Evolutionary conservation across 92 coral and sea anemone genomes (phyloP), one percentile per base, ranked within the genome.

Genomic region (Palythoa heliodiscus): DNA sequence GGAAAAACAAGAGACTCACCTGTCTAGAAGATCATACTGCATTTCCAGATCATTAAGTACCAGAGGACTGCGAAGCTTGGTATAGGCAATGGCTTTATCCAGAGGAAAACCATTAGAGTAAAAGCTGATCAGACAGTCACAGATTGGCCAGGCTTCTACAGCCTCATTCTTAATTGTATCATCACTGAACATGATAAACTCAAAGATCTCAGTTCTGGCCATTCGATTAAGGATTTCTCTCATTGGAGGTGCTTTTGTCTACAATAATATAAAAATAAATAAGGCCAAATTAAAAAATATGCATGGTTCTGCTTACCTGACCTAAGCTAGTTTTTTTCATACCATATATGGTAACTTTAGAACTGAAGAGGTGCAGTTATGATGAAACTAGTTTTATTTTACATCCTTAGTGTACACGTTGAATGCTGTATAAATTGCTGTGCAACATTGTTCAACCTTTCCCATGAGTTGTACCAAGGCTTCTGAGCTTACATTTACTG

Each of bases 171-270:
- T 67, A 57, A 96, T 96, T 35, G 88, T 85, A 29, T 96, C 93
- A 91, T 96, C 98, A 88, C 96, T 77, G 57, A 96, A 96, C 63
- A 96, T 87, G 20, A 94, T 86, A 55, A 96, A 89, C 75, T 96
- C 98, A 70, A 96, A 88, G 86, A 93, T 94, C 53, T 94, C 96
- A 88, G 95, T 94, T 70, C 87, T 89, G 40, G 89, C 84, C 82
- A 96, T 91, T 11, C 98, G 92, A 22, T 78, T 88, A 16, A 96
- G 93, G 57, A 96, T 96, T 89, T 96, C 98, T 53, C 90, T 92
- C 98, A 96, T 96, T 5, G 98, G 98, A 20, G 92, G 98, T n/a
- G 98, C 93, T 78, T 91, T 93, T 20, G 98, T 96, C 98, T 95
- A 76, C 15, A 29, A 68, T 2, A 37, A 69, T 43, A 43, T 1